Evolutionary conservation across 2,888 invertebrate genomes (phyloP), one percentile per base, ranked within the genome.

Genomic region (Eupithecia tripunctaria): DNA sequence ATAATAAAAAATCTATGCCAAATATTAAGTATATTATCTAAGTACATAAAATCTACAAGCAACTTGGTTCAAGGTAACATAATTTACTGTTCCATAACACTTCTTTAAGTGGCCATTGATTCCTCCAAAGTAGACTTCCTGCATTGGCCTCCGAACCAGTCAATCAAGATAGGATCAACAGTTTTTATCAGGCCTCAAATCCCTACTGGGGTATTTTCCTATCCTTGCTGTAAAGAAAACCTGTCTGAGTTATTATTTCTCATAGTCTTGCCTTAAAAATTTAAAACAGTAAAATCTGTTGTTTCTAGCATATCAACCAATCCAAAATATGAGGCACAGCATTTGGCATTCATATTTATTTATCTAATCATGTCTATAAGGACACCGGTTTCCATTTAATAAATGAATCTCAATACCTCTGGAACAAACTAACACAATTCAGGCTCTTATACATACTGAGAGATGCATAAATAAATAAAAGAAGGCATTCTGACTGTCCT

Each of bases 381-480:
- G 6, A n/a, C n/a, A 47, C n/a, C n/a, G 41, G 41, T 41, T 47
- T n/a, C 47, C n/a, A n/a, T 47, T 47, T n/a, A n/a, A 0, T 47
- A 47, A n/a, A 47, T 47, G 2, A 47, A 21, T n/a, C 10, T 18
- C n/a, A 47, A 47, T 8, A 10, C n/a, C 2, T 47, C 47, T n/a
- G n/a, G n/a, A 59, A 25, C 27, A 27, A 59, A 43, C 43, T 6
- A 5, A 43, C 47, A 47, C n/a, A n/a, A 10, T 0, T 7, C 59
- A 6, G 15, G 29, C 59, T 4, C 2, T 7, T 14, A 15, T 27
- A 56, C 12, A 38, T 10, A 51, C 21, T n/a, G 18, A 18, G 6
- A 29, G 60, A 29, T 15, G 10, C 51, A 41, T 63, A 63, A 63
- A 38, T 63, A 63, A 63, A 63, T 21, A n/a, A 38, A 63, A 63